Percentiles rank a stretch among this genome's conserved stretches.
These are phyloP conservation scores for Eidolon helvum DNA, from an alignment of 2,113 vertebrate genomes.

Conservation along the genomic window DNA sequence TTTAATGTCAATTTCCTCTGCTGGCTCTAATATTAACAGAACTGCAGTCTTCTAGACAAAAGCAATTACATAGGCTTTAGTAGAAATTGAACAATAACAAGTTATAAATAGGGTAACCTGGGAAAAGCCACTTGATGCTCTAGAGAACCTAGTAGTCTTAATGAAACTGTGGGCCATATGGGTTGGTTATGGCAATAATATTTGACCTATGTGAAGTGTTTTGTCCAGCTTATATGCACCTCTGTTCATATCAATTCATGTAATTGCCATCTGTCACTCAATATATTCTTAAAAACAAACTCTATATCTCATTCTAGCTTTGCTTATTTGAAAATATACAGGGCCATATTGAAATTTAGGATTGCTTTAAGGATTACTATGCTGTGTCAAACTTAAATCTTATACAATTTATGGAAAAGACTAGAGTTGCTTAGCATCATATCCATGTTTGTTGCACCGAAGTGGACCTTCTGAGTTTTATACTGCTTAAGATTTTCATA, in stretches of 20 bases:
- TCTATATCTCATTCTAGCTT: neutral
- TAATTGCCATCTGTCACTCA: neutral
- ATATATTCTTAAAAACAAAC: slow-evolving; percentile 35
- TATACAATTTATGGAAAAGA: neutral
- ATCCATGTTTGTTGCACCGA: neutral
- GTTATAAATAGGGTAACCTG: neutral
- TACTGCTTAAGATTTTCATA: slow-evolving; percentile 26
- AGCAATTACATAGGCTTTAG: neutral
- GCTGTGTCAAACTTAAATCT: neutral
- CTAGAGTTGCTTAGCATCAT: neutral
- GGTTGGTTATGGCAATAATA: neutral
- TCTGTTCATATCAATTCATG: neutral
- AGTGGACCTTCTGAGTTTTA: neutral
- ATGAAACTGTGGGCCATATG: neutral
- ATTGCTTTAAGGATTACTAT: neutral
- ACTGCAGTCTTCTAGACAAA: neutral
- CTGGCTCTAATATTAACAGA: neutral
- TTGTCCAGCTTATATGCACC: neutral
- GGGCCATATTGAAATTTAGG: neutral
- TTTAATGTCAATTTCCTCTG: neutral
- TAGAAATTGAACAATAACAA: neutral
- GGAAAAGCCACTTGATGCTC: neutral
- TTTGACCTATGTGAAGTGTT: neutral
- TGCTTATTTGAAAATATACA: slow-evolving; percentile 31
- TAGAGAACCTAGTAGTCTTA: neutral